Conservation (phyloP, 2,113 vertebrate genomes). For the Mixornis gularis region DNA sequence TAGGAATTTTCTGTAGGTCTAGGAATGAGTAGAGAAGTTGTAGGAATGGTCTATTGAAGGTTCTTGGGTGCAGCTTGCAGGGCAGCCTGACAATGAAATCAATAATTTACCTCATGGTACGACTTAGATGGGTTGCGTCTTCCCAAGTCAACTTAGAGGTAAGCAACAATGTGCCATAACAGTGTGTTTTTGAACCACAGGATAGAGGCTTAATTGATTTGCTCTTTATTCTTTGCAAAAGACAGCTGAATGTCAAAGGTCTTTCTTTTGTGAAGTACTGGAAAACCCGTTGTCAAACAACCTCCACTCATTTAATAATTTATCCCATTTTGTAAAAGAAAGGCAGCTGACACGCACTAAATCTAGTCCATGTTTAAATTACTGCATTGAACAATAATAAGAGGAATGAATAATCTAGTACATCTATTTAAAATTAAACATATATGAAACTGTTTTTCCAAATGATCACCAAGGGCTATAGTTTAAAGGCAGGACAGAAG, state of each 20-base stretch:
- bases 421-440: constrained; percentile 79
- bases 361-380: constrained; percentile 75
- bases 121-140: neutral
- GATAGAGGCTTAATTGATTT: constrained; percentile 75
- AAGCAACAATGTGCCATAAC: constrained; percentile 46
- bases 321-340: constrained; percentile 77
- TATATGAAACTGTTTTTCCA: constrained; percentile 76
- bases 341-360: constrained; percentile 72
- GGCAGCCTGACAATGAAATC: neutral
- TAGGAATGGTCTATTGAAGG: neutral
- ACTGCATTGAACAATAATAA: constrained; percentile 74
- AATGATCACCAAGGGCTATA: constrained; percentile 76
- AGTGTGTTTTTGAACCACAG: constrained; percentile 55
- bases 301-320: constrained; percentile 79
- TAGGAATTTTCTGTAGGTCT: neutral
- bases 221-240: constrained; percentile 76
- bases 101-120: neutral
- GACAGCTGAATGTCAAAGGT: constrained; percentile 78
- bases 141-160: constrained; percentile 58
- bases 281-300: constrained; percentile 79
- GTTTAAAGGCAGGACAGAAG: constrained; percentile 71
- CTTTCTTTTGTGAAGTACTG: constrained; percentile 75
- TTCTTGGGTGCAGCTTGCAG: neutral
- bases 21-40: neutral
- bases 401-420: constrained; percentile 75